Conservation (phyloP, 2,113 vertebrate species). For the Gymnarchus niloticus region DNA sequence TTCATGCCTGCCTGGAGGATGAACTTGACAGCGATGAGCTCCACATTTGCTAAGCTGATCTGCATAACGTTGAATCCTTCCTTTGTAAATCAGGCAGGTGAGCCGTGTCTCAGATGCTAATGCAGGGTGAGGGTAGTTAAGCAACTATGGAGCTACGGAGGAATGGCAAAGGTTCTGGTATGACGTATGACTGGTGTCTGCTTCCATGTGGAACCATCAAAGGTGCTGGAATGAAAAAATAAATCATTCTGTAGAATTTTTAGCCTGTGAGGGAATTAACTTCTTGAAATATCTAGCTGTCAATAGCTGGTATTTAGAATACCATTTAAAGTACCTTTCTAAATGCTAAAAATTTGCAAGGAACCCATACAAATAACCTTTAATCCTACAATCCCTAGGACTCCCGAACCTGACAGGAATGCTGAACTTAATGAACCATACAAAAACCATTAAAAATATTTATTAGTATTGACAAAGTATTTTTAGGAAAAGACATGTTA, state of each 20-base stretch:
- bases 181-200: no score
- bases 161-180: not conserved
- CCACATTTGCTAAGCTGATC: not conserved
- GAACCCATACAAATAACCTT: no score
- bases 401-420: not conserved
- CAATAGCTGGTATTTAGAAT: no score
- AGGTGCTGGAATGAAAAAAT: not conserved
- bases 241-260: not conserved
- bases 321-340: no score
- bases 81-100: not conserved
- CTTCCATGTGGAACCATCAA: not conserved
- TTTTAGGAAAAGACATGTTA: no score
- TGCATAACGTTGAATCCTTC: not conserved
- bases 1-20: not conserved
- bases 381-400: not conserved
- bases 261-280: not conserved
- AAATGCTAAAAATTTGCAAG: no score
- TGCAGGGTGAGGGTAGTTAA: no score
- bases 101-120: not conserved
- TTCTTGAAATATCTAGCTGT: no score
- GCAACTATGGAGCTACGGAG: not conserved
- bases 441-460: not conserved
- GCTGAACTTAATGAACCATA: not conserved
- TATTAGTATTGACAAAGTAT: not conserved
- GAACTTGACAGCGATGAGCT: not conserved